Evolutionary conservation across 2,888 invertebrate genomes (phyloP), one percentile per base, ranked within the genome.

Genomic region (Hydriomena furcata): DNA sequence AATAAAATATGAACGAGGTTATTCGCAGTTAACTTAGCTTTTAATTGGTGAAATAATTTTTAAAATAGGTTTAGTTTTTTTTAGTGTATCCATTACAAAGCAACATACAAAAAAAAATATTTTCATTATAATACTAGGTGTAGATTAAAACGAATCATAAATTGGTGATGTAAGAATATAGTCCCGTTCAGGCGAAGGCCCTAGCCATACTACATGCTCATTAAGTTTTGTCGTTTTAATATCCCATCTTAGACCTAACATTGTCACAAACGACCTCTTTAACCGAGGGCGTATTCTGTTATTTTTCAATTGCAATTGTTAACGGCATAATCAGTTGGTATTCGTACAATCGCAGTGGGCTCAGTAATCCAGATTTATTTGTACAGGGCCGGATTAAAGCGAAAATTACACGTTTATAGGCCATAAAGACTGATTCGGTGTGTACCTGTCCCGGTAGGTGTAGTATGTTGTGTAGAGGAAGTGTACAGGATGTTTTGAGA

Each of bases 361-460:
- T 61, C 72, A 71, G 80, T 90, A 90, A 90, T 87, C 90, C 87
- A 87, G 90, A 90, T 90, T 90, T 90, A 89, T 89, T 73, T 66
- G 80, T 74, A 76, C 85, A 82, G 84, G 75, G 68, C 75, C 81
- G 88, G 90, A 90, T 90, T 90, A 90, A 90, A 86, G 88, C 87
- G 87, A 87, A 88, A 90, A 89, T 89, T 89, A 89, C 87, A 86
- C 88, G 80, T 90, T 87, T 88, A 88, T 88, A 90, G 87, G 84
- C 88, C 86, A 84, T 90, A 88, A 89, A 90, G 87, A 89, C 82
- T 87, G 89, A 89, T 89, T 88, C 85, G 79, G 86, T 86, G 86
- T 72, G 79, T 84, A 83, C 84, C 84, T 84, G 82, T 75, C 78
- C 69, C 66, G 70, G 45, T 76, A 79, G 75, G 78, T 84, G 79